Percentiles rank a stretch among this genome's conserved stretches.
Evolutionary conservation across 2,113 vertebrate genomes (phyloP).

Genomic region (Brachypodius melanocephalos): DNA sequence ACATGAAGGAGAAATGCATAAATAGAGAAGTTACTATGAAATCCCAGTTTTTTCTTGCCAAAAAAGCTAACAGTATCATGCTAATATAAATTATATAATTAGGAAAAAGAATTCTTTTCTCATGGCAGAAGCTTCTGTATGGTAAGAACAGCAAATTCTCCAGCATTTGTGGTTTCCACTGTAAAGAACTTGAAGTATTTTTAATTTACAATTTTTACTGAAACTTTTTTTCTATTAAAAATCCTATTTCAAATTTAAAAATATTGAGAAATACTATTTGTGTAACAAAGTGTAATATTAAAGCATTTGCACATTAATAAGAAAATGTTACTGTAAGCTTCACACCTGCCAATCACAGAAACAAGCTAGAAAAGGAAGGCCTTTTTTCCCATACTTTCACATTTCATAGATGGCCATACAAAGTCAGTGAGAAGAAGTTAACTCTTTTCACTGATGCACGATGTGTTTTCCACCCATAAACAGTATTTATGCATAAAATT

Average conservation of each 20-base stretch:
- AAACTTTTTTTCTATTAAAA: not conserved
- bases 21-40: not conserved
- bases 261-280: not conserved
- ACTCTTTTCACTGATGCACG: not conserved
- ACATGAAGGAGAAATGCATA: not conserved
- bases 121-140: not conserved
- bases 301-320: not conserved
- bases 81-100: not conserved
- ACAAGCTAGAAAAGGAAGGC: not conserved
- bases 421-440: not conserved
- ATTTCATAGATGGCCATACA: not conserved
- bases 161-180: not conserved
- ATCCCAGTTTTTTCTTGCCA: not conserved
- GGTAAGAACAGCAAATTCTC: not conserved
- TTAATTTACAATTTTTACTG: not conserved
- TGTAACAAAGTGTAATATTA: not conserved
- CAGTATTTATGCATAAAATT: not conserved
- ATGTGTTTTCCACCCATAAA: not conserved
- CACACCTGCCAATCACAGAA: not conserved
- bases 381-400: not conserved
- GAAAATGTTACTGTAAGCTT: not conserved
- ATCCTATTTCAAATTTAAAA: not conserved
- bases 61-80: not conserved
- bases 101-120: not conserved
- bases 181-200: not conserved